Conservation (phyloP, 2,888 invertebrate genomes). For the Pseudolycoriella hygida region DNA sequence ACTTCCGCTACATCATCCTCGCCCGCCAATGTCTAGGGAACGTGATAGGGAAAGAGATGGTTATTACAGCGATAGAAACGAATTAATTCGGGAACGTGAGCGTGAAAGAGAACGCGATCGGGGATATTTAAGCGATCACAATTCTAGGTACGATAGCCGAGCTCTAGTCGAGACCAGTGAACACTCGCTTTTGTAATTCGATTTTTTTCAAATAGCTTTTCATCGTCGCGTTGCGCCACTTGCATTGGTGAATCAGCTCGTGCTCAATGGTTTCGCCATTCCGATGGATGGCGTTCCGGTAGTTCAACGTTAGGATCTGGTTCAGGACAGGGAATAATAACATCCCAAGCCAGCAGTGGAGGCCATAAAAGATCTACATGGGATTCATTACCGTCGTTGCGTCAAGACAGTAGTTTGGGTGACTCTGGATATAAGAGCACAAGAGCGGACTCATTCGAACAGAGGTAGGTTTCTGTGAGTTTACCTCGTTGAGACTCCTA, state of each 20-base stretch:
- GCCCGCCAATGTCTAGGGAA: constrained; percentile 37
- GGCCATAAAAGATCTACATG: constrained; percentile 64
- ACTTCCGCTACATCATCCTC: constrained; percentile 58
- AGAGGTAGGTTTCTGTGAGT: constrained; percentile 40
- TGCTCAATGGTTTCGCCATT: constrained; percentile 79
- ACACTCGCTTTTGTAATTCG: too few species aligned
- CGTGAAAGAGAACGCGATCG: constrained; percentile 50
- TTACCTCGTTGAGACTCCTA: background rate
- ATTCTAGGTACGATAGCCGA: constrained; percentile 37
- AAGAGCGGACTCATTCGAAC: constrained; percentile 71
- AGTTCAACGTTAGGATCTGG: constrained; percentile 50
- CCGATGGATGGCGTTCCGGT: constrained; percentile 71
- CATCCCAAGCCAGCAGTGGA: constrained; percentile 25
- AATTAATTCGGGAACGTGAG: constrained; percentile 58
- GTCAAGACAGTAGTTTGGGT: constrained; percentile 71
- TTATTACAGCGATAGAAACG: constrained; percentile 78
- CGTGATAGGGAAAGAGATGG: constrained; percentile 54
- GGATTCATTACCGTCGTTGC: constrained; percentile 71
- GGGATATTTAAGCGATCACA: constrained; percentile 62
- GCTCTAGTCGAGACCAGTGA: too few species aligned
- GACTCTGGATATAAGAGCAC: constrained; percentile 78
- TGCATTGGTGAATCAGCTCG: constrained; percentile 81
- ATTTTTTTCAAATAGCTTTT: too few species aligned
- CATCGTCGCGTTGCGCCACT: constrained; percentile 58
- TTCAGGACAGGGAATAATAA: constrained; percentile 33